phyloP scores from a whole-genome alignment of 1,140 invertebrate genomes.

The Leucophenga varia region DNA sequence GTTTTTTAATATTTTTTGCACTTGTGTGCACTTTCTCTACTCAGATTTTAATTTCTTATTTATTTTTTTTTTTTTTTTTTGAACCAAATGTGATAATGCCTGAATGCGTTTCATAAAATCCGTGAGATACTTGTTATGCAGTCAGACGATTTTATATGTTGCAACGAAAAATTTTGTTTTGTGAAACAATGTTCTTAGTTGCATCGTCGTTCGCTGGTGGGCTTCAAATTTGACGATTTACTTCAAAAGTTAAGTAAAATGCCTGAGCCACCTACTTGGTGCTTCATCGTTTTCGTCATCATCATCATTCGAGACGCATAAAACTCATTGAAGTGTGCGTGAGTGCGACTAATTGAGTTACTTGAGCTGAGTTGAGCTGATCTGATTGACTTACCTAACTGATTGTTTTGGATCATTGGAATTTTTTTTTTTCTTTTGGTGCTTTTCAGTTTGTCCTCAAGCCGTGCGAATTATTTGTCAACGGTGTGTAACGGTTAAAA shows the following conservation, averaged over 20 bases:
- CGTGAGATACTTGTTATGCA: constrained; percentile 35
- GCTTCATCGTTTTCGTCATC: too few species aligned
- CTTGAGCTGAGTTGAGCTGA: too few species aligned
- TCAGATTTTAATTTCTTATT: too few species aligned
- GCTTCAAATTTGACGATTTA: constrained; percentile 1
- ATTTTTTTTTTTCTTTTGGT: too few species aligned
- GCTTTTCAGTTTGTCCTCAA: not conserved
- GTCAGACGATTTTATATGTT: too few species aligned
- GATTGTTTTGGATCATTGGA: constrained; percentile 10
- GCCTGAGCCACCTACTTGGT: constrained; percentile 43
- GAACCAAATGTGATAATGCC: too few species aligned
- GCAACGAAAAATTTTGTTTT: too few species aligned
- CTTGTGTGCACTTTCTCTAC: constrained; percentile 47
- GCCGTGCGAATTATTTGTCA: constrained; percentile 51
- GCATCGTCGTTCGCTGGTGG: not conserved
- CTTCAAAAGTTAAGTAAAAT: constrained; percentile 1
- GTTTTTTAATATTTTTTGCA: too few species aligned
- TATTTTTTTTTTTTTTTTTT: too few species aligned
- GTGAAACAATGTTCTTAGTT: too few species aligned
- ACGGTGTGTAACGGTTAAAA: constrained; percentile 47
- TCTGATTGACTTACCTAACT: too few species aligned
- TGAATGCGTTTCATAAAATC: constrained; percentile 5
- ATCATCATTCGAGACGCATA: too few species aligned
- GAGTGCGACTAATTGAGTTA: constrained; percentile 41
- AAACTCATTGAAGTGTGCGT: constrained; percentile 37